A percentile compares a stretch with the other conserved stretches of the same genome.
Conservation (phyloP, 2,113 vertebrate genomes). For the Lagopus muta region DNA sequence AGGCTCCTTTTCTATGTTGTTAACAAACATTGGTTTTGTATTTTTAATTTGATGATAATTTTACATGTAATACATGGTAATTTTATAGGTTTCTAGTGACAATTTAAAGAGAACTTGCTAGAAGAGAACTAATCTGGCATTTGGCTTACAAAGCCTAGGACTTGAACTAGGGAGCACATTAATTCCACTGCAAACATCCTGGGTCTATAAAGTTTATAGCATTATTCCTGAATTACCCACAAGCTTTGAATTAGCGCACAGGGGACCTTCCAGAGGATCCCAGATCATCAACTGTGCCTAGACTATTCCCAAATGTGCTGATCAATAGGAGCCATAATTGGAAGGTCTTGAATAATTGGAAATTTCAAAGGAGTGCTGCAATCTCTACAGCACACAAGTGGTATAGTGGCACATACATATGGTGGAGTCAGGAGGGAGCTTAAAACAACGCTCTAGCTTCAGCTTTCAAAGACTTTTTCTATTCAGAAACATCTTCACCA, state of each 20-base stretch:
- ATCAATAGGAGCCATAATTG: conserved; percentile 60
- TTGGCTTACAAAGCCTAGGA: conserved; percentile 26
- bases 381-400: neutral
- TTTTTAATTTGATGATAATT: neutral
- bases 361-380: conserved; percentile 36
- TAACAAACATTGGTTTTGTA: neutral
- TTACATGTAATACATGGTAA: neutral
- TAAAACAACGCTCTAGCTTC: neutral
- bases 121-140: conserved; percentile 1
- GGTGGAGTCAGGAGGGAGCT: neutral
- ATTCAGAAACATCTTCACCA: neutral
- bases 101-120: neutral
- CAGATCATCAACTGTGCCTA: neutral
- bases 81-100: conserved; percentile 2
- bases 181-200: conserved; percentile 54
- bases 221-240: conserved; percentile 43
- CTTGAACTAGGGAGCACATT: conserved; percentile 5
- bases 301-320: neutral
- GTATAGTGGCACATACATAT: neutral
- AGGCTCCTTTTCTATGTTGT: neutral
- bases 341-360: conserved; percentile 16
- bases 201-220: conserved; percentile 1
- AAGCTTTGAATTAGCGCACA: neutral
- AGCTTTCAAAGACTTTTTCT: neutral
- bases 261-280: conserved; percentile 12